Conservation (phyloP, 1,140 invertebrate genomes). For the Atta texana region DNA sequence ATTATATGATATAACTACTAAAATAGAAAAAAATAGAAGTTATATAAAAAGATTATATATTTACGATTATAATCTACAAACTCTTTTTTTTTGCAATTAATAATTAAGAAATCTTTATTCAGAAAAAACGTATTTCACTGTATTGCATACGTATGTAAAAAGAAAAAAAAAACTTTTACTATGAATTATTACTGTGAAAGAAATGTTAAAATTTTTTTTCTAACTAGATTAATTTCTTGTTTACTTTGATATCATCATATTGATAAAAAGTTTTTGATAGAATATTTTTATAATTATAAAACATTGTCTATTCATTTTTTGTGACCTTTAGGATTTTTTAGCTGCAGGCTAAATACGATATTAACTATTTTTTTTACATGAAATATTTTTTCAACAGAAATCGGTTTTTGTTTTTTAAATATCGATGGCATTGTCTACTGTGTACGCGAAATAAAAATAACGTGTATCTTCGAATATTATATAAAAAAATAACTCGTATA, state of each 20-base stretch:
- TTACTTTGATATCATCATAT: background rate
- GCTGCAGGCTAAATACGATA: background rate
- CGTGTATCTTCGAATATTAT: background rate
- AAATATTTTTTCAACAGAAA: conserved; percentile 14
- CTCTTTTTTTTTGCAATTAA: background rate
- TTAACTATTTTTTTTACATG: background rate
- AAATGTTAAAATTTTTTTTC: background rate
- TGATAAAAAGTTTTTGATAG: background rate
- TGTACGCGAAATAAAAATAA: conserved; percentile 25
- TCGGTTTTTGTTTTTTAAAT: conserved; percentile 5
- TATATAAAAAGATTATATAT: background rate
- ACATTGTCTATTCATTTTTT: background rate
- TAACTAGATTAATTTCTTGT: background rate
- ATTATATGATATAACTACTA: background rate
- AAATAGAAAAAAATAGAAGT: background rate
- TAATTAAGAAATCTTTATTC: background rate
- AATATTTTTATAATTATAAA: conserved; percentile 15
- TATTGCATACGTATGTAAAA: background rate
- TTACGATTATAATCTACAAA: background rate
- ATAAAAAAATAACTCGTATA: conserved; percentile 30
- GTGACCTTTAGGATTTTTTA: background rate
- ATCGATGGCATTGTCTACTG: background rate
- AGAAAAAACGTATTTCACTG: background rate
- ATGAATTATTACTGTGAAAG: background rate
- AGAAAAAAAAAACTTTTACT: background rate